Base-by-base conservation (phyloP, 2,797 vertebrate species). In the Todus mexicanus region DNA sequence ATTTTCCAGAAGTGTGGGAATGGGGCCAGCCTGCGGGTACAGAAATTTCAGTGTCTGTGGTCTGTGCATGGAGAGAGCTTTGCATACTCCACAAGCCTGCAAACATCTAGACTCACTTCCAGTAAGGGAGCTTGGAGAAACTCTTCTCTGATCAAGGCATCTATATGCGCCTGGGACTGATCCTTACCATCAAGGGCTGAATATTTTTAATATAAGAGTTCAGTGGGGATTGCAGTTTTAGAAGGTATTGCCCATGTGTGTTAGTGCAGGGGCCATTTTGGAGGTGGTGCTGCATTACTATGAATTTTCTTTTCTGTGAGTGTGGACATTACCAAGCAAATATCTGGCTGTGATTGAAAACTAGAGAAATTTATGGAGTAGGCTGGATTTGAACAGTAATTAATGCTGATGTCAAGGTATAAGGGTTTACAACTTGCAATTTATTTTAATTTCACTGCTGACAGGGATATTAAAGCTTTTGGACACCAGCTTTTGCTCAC, bases 211-310 rank as follows among this genome's bases (percentile, higher is more conserved):
- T 6, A 6, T 4, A 27, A 47, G 23, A 13, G 26, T 42, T 54
- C 66, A 22, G 33, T 10, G 13, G 35, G 33, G 45, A 25, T 5
- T 45, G 65, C 21, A 64, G 35, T 3, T 66, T 35, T 54, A 20
- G 78, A 9, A 53, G n/a, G 19, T 61, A 33, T 4, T 0, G 0
- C 50, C 20, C 23, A 7, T 1, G 5, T 22, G 19, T n/a, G n/a
- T 48, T 5, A 50, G 48, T 9, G 42, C 70, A 40, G 47, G 60
- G 61, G 42, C 45, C 1, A 1, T 35, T 71, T 42, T 56, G 78
- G 61, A 70, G 50, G 23, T 9, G 15, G 38, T 61, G 64, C 23
- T 31, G 27, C 16, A 12, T 60, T 79, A 60, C 60, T 68, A 8
- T 9, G 33, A 43, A 51, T 63, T 79, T 73, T 77, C 12, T 12